Evolutionary conservation across 1,140 invertebrate species (phyloP), one percentile per base, ranked within the genome.

Genomic region (Heterodera schachtii): DNA sequence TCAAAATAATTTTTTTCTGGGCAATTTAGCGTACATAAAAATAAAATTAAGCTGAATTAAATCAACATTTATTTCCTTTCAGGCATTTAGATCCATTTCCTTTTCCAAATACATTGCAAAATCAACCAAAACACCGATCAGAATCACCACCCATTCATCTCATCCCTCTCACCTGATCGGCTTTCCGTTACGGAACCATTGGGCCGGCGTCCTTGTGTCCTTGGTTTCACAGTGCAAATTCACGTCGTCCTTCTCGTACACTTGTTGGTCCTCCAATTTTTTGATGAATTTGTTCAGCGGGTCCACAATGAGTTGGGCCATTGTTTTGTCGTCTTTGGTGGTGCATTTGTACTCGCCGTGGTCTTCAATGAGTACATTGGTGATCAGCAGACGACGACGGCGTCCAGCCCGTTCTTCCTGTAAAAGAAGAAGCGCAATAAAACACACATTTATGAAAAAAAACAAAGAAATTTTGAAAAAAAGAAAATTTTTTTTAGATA

Each of bases 291-390:
- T 89, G 77, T 89, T 89, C 73, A 90, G 74, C 13, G 88, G 81
- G 47, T 89, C 88, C 43, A 90, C 89, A 73, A 89, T 89, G 19
- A 89, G 88, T 78, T 89, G 88, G 19, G 85, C 88, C 83, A 89
- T 86, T 31, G 88, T 90, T 80, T 89, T 86, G 70, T 89, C 88
- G 75, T 90, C 88, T 76, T 90, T 90, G 1, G 89, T 90, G 79
- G 90, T 95, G 89, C 95, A 97, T 43, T 92, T 92, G 88, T 96
- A 99, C 90, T 95, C 94, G 49, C 94, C 96, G 82, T 93, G 93
- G 90, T 98, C 96, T 85, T 95, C 95, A 43, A 95, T 90, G 66
- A 92, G 92, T 19, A 94, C 93, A 82, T 93, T 93, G 90, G 94
- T 95, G 78, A 99, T 94, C 11, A 93, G 93, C 7, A 99, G 91